Conservation (phyloP, 2,113 vertebrate species). For the Romanogobio albipinnatus region DNA sequence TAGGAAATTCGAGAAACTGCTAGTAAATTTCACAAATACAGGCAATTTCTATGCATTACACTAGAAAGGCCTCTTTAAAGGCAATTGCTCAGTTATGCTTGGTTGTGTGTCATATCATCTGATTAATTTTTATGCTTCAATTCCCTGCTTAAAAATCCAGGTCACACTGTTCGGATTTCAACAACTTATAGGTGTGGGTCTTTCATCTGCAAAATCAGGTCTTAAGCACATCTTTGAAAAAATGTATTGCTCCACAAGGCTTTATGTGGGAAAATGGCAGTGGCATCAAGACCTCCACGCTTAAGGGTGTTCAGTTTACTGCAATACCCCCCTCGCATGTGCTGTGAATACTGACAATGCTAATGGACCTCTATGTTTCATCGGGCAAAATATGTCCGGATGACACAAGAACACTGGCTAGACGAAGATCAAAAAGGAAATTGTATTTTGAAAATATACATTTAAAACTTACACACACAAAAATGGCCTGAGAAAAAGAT, state of each 20-base stretch:
- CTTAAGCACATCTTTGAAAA: not conserved
- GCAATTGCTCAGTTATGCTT: not conserved
- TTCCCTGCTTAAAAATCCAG: slow-evolving; percentile 15
- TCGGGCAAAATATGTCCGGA: not conserved
- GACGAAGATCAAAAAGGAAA: slow-evolving; percentile 9
- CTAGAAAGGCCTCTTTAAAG: not conserved
- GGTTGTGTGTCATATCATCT: not conserved
- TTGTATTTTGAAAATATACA: not conserved
- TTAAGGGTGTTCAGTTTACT: slow-evolving; percentile 9
- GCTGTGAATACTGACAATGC: slow-evolving; percentile 8
- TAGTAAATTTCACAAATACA: too few species aligned
- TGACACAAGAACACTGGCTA: not conserved
- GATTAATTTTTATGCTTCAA: slow-evolving; percentile 7
- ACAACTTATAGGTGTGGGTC: slow-evolving; percentile 21
- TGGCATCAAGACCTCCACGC: not conserved
- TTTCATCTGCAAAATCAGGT: slow-evolving; percentile 36
- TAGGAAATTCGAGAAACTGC: too few species aligned
- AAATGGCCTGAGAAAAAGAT: slow-evolving; percentile 1
- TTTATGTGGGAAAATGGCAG: not conserved
- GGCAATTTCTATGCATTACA: not conserved
- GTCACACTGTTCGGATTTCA: not conserved
- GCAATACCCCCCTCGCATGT: not conserved
- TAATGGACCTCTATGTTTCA: not conserved
- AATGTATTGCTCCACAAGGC: not conserved
- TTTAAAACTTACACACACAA: not conserved